A percentile compares a stretch with the other conserved stretches of the same genome.
These are phyloP conservation scores for Hydroisotoma schaefferi DNA, from an alignment of 2,888 invertebrate species.

Conservation along the genomic window DNA sequence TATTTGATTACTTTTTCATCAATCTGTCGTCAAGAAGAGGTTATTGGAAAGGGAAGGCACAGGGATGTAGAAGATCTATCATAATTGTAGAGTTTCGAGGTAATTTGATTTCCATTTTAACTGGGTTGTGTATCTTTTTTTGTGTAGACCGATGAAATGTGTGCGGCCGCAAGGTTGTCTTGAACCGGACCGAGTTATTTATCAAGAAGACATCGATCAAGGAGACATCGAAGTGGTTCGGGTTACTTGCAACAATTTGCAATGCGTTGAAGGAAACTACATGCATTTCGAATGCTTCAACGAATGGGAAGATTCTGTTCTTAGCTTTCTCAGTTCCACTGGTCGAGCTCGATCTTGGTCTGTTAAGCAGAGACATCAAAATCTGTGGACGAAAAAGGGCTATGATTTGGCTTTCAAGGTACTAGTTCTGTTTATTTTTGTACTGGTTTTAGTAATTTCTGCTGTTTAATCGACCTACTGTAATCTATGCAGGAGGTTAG, in stretches of 20 bases:
- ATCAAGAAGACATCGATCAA: slow-evolving; percentile 61
- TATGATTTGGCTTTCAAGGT: slow-evolving; percentile 94
- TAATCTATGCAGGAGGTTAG: neutral
- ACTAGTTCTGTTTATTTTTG: no score
- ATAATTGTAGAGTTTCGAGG: no score
- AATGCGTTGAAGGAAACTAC: slow-evolving; percentile 79
- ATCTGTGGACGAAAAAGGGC: slow-evolving; percentile 96
- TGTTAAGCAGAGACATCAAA: slow-evolving; percentile 88
- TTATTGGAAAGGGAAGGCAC: no score
- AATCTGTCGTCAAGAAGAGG: no score
- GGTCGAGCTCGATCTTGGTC: slow-evolving; percentile 91
- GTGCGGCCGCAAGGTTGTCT: slow-evolving; percentile 54
- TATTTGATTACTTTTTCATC: no score
- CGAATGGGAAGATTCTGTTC: slow-evolving; percentile 84
- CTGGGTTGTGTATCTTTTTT: no score
- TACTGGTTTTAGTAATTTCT: no score
- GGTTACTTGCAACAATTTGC: slow-evolving; percentile 91
- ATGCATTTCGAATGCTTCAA: slow-evolving; percentile 97
- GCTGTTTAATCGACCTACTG: no score
- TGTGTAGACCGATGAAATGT: slow-evolving; percentile 39
- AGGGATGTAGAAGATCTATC: no score
- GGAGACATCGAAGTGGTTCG: slow-evolving; percentile 69
- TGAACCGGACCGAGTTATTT: slow-evolving; percentile 56
- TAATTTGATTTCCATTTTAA: no score
- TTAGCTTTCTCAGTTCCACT: slow-evolving; percentile 83